phyloP scores from a whole-genome alignment of 2,113 vertebrate genomes.

The Paramisgurnus dabryanus region DNA sequence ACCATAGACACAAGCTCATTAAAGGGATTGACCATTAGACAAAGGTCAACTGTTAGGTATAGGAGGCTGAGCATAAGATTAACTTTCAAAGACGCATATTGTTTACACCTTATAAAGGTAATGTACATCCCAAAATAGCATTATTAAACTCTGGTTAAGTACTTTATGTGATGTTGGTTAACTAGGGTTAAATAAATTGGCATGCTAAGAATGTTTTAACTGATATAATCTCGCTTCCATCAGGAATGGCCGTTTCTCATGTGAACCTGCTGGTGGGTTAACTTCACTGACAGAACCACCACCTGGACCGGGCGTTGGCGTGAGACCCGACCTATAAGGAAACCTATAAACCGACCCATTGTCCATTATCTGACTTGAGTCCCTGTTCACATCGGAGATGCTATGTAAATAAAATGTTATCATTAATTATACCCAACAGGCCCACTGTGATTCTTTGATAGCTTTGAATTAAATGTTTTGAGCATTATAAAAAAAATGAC shows the following conservation, averaged over 20 bases:
- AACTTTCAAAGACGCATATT: background rate
- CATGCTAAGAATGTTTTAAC: background rate
- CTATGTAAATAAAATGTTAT: conserved; percentile 51
- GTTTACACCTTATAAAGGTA: background rate
- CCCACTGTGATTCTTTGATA: conserved; percentile 14
- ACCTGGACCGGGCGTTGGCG: conserved; percentile 90
- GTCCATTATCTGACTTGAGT: conserved; percentile 48
- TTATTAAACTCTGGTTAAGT: background rate
- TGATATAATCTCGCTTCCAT: conserved; percentile 42
- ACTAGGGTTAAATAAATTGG: background rate
- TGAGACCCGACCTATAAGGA: conserved; percentile 85
- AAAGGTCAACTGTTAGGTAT: background rate
- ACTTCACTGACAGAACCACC: conserved; percentile 92
- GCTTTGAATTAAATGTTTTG: background rate
- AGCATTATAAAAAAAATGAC: background rate
- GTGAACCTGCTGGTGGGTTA: conserved; percentile 92
- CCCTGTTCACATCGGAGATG: conserved; percentile 43
- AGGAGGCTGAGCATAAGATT: background rate
- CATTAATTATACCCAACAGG: conserved; percentile 31
- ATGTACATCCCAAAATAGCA: background rate
- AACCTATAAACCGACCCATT: background rate
- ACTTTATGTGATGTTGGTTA: background rate
- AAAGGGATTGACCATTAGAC: background rate
- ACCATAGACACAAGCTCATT: background rate
- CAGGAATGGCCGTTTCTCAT: conserved; percentile 92